Conservation (phyloP, 2,888 invertebrate genomes). For the Lamellibrachia satsuma region DNA sequence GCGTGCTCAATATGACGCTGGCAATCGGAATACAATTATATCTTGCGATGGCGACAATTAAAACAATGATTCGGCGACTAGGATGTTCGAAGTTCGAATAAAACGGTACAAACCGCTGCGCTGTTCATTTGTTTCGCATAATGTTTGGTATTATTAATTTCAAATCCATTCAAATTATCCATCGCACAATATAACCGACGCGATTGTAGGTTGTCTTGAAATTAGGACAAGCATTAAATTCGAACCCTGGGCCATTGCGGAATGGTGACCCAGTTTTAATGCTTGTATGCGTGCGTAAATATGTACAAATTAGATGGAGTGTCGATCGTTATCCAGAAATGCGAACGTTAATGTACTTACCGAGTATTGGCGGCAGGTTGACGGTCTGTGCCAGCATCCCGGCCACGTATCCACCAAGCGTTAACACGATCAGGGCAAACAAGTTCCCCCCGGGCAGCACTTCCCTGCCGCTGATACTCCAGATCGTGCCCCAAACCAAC, state of each 20-base stretch:
- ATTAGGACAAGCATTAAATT: background rate
- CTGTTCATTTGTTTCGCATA: background rate
- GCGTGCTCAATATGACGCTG: background rate
- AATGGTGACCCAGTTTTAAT: background rate
- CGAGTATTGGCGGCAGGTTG: constrained; percentile 55
- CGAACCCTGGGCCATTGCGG: background rate
- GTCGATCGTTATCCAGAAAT: background rate
- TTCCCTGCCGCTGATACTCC: constrained; percentile 48
- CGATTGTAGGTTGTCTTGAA: background rate
- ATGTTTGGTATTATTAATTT: background rate
- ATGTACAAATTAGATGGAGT: background rate
- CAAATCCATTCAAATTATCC: background rate
- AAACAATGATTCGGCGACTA: background rate
- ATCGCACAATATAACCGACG: background rate
- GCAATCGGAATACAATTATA: background rate
- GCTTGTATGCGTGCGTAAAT: background rate
- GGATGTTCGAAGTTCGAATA: background rate
- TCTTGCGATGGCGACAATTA: background rate
- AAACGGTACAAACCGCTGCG: background rate
- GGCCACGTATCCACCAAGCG: constrained; percentile 53
- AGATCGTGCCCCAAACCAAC: constrained; percentile 49
- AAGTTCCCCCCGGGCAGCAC: constrained; percentile 59
- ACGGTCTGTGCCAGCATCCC: constrained; percentile 53
- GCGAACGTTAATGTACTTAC: constrained; percentile 43
- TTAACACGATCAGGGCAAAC: constrained; percentile 57